phyloP scores from a whole-genome alignment of 1,140 invertebrate species.

The Dysdera silvatica region DNA sequence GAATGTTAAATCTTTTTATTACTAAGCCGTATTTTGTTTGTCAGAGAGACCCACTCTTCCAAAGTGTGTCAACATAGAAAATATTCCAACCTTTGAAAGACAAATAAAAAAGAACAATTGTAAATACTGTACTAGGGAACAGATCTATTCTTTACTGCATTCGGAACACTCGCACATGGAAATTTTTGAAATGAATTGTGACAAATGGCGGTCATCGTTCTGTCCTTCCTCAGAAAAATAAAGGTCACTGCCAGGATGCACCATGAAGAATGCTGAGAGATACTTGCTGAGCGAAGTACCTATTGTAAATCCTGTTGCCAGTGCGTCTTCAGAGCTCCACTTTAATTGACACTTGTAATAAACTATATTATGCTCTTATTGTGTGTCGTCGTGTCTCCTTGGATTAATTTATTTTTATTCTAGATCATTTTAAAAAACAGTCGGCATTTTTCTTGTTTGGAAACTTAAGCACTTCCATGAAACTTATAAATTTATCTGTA shows the following conservation, averaged over 20 bases:
- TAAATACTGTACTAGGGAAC: conserved; percentile 28
- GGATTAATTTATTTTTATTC: too few relatives aligned
- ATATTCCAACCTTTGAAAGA: conserved; percentile 25
- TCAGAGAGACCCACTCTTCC: conserved; percentile 16
- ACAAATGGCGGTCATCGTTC: neutral
- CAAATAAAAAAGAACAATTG: conserved; percentile 19
- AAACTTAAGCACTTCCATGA: too few relatives aligned
- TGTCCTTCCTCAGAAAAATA: conserved; percentile 3
- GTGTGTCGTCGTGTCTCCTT: too few relatives aligned
- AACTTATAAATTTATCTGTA: too few relatives aligned
- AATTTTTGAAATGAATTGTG: conserved; percentile 12
- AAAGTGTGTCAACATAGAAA: conserved; percentile 17
- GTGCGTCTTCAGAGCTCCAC: conserved; percentile 25
- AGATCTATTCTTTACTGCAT: conserved; percentile 19
- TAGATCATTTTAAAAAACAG: too few relatives aligned
- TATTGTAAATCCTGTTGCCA: conserved; percentile 22
- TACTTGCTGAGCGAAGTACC: neutral
- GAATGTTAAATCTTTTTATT: conserved; percentile 22
- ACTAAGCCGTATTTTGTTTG: conserved; percentile 24
- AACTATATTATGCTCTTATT: conserved; percentile 31
- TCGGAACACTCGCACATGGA: conserved; percentile 14
- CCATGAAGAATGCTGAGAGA: conserved; percentile 4
- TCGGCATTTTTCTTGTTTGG: too few relatives aligned
- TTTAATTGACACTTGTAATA: conserved; percentile 22
- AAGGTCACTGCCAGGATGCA: conserved; percentile 28